These are phyloP conservation scores for Phallusia fumigata DNA, from an alignment of 23 tunicate species.

Conservation along the genomic window DNA sequence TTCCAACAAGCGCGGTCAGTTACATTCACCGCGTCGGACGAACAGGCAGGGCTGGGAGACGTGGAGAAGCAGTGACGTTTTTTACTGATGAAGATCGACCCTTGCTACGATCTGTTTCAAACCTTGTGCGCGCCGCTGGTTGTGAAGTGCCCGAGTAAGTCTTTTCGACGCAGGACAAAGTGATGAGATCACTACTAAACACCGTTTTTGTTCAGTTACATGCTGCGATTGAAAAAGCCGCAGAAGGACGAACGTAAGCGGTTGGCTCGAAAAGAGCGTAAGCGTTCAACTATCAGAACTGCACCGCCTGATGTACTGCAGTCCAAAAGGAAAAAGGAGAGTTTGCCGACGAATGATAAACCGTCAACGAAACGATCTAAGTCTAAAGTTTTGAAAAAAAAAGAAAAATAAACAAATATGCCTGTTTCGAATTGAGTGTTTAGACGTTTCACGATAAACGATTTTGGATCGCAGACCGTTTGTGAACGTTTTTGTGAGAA, in stretches of 20 bases:
- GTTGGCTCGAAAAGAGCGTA: slow-evolving; percentile 32
- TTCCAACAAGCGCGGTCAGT: slow-evolving; percentile 76
- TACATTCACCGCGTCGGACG: slow-evolving; percentile 97
- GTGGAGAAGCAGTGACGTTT: slow-evolving; percentile 81
- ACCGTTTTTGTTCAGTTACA: slow-evolving; percentile 20
- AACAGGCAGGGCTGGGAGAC: slow-evolving; percentile 90
- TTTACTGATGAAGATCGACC: slow-evolving; percentile 88
- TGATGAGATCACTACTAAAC: neutral
- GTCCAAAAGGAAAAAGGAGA: neutral
- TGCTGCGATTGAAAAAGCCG: slow-evolving; percentile 64
- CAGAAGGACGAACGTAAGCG: slow-evolving; percentile 35
- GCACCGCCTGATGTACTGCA: slow-evolving; percentile 48
- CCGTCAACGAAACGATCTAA: neutral
- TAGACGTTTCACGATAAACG: no score
- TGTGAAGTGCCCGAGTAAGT: slow-evolving; percentile 80
- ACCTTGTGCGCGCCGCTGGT: slow-evolving; percentile 76
- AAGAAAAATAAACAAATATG: neutral
- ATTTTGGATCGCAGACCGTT: no score
- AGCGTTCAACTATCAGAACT: slow-evolving; percentile 64
- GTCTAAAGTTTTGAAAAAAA: no score
- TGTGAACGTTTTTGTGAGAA: no score
- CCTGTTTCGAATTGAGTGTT: neutral
- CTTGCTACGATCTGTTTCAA: slow-evolving; percentile 79
- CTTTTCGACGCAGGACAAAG: no score
- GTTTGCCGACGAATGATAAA: neutral